Evolutionary conservation across 2,797 vertebrate genomes (phyloP).

Genomic region (Spinus pinus): DNA sequence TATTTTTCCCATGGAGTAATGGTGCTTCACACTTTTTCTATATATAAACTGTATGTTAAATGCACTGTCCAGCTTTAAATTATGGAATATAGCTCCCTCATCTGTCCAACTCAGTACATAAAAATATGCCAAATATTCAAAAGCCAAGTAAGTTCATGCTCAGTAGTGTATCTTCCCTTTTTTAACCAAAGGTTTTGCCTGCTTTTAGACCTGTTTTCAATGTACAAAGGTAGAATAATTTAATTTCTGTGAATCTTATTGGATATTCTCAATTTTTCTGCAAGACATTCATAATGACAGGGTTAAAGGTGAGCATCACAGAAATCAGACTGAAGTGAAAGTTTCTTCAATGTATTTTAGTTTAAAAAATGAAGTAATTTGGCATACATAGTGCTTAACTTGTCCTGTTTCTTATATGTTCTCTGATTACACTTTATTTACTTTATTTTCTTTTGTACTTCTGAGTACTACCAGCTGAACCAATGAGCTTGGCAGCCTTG

Average conservation of each 20-base stretch:
- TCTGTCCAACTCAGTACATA: constrained; percentile 23
- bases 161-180: background rate
- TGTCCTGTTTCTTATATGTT: background rate
- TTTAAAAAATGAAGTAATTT: background rate
- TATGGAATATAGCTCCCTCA: constrained; percentile 51
- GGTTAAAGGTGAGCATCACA: background rate
- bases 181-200: background rate
- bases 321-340: background rate
- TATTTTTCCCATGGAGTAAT: background rate
- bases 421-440: background rate
- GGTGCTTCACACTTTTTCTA: background rate
- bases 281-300: background rate
- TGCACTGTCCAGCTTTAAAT: background rate
- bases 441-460: background rate
- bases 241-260: background rate
- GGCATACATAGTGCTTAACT: background rate
- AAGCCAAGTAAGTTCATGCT: background rate
- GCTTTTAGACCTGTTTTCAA: background rate
- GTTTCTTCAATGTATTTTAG: background rate
- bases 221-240: background rate
- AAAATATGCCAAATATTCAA: background rate
- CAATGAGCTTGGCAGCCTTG: background rate
- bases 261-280: background rate
- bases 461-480: background rate
- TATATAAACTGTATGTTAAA: background rate